phyloP scores from a whole-genome alignment of 2,797 vertebrate genomes.

The Ambastaia sidthimunki region DNA sequence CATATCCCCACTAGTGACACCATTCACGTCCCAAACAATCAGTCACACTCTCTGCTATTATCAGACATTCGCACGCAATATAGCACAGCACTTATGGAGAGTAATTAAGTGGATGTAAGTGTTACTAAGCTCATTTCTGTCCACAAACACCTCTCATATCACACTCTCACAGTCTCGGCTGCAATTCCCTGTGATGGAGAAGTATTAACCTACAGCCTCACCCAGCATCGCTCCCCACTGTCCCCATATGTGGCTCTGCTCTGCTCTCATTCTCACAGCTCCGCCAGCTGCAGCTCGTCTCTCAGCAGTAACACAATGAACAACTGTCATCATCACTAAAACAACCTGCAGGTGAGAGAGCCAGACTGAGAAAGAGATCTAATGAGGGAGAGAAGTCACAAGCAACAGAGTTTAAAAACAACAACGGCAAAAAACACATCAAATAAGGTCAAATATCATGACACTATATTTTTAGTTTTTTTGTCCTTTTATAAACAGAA shows the following conservation, averaged over 20 bases:
- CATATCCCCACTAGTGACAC: conserved; percentile 30
- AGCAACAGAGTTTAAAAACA: conserved; percentile 25
- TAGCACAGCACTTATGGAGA: neutral
- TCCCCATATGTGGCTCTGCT: neutral
- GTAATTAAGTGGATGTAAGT: neutral
- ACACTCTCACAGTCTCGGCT: neutral
- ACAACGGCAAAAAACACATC: conserved; percentile 5
- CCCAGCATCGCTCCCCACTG: neutral
- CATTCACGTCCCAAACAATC: conserved; percentile 27
- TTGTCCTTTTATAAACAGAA: neutral
- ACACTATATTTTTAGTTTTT: neutral
- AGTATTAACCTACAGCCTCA: neutral
- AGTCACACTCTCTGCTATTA: neutral
- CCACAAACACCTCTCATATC: conserved; percentile 9
- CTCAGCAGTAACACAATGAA: conserved; percentile 46
- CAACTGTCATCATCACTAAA: conserved; percentile 51
- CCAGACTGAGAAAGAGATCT: conserved; percentile 24
- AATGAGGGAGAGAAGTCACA: conserved; percentile 28
- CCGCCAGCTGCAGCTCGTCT: conserved; percentile 40
- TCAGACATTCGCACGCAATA: neutral
- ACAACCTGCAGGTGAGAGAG: conserved; percentile 49
- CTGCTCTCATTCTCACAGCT: conserved; percentile 6
- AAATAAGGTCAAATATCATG: conserved; percentile 18
- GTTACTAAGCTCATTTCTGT: neutral
- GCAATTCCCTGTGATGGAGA: neutral